phyloP scores from a whole-genome alignment of 2,113 vertebrate genomes.

The Chiloscyllium plagiosum region DNA sequence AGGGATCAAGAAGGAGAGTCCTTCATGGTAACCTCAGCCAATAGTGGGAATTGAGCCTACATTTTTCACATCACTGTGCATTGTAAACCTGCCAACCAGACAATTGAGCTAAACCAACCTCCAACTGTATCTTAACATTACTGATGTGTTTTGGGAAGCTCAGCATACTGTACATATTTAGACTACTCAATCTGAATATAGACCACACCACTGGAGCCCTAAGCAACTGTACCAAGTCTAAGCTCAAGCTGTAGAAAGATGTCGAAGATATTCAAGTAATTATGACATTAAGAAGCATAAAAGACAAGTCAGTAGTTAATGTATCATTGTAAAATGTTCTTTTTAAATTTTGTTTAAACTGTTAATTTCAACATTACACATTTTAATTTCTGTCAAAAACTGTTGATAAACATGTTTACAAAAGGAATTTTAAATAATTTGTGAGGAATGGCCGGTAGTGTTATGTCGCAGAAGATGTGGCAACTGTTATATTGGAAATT shows the following conservation, averaged over 20 bases:
- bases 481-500: not conserved
- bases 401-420: not conserved
- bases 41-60: too few relatives aligned
- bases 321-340: not conserved
- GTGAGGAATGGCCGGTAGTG: not conserved
- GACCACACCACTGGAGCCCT: too few relatives aligned
- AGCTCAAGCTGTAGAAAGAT: not conserved
- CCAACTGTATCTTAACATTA: too few relatives aligned
- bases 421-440: not conserved
- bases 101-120: too few relatives aligned
- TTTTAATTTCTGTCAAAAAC: not conserved
- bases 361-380: not conserved
- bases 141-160: not conserved
- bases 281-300: not conserved
- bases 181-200: not conserved
- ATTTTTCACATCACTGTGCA: too few relatives aligned
- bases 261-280: not conserved
- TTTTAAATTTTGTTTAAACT: not conserved
- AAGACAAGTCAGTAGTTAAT: not conserved
- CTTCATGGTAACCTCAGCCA: too few relatives aligned
- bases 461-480: not conserved
- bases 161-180: not conserved
- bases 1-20: too few relatives aligned
- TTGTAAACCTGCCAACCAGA: too few relatives aligned
- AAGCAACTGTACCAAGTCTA: not conserved